Conservation (phyloP, 2,113 vertebrate species). For the Apus apus region DNA sequence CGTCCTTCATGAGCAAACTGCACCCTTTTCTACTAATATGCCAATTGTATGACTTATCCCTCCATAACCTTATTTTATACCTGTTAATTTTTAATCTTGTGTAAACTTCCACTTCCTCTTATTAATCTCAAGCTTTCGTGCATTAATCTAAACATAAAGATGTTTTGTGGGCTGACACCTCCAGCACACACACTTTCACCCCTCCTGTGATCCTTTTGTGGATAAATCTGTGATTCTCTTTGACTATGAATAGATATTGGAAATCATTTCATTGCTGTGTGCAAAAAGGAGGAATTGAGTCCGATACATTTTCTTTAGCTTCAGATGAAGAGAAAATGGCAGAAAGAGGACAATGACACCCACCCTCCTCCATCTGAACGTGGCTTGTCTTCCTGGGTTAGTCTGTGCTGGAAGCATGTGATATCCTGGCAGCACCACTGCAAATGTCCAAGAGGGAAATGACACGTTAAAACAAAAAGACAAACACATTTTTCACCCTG, state of each 20-base stretch:
- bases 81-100: neutral
- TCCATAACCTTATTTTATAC: neutral
- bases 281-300: neutral
- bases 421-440: conserved; percentile 40
- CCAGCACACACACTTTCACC: neutral
- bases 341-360: neutral
- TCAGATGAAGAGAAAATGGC: neutral
- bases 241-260: neutral
- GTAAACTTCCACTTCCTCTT: neutral
- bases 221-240: neutral
- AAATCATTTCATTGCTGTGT: neutral
- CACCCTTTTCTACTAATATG: neutral
- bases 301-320: neutral
- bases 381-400: neutral
- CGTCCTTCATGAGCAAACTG: neutral
- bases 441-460: conserved; percentile 65
- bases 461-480: conserved; percentile 64
- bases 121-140: neutral
- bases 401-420: conserved; percentile 13
- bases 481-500: conserved; percentile 72
- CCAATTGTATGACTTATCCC: neutral
- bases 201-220: neutral
- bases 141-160: neutral
- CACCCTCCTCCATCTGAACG: neutral
- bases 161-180: neutral